A percentile compares a stretch with the other conserved stretches of the same genome.
Conservation (phyloP, 2,797 vertebrate genomes). For the Phrynocephalus forsythii region DNA sequence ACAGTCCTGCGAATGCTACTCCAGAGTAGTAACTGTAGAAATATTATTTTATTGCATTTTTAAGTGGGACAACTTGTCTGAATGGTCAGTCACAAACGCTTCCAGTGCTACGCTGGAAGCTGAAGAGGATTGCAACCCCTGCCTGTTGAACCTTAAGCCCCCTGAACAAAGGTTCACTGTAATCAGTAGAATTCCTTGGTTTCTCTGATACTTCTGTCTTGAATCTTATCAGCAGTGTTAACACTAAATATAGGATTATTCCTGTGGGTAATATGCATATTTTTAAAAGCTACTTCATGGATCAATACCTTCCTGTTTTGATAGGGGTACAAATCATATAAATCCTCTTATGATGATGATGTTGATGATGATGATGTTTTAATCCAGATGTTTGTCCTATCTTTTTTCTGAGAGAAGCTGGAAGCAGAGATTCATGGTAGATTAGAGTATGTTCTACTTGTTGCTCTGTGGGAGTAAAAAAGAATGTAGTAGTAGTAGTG, state of each 20-base stretch:
- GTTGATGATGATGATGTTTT: no score
- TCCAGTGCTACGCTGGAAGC: neutral
- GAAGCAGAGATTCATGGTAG: neutral
- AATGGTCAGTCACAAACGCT: neutral
- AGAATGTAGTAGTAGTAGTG: no score
- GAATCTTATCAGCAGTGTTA: neutral
- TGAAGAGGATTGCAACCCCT: no score
- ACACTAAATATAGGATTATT: neutral
- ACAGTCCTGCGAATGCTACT: neutral
- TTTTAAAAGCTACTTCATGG: neutral
- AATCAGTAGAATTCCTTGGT: neutral
- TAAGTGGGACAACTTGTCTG: neutral
- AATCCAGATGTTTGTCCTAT: neutral
- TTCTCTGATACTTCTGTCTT: neutral
- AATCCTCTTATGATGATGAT: neutral
- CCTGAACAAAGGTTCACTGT: neutral
- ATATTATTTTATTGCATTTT: constrained; percentile 20
- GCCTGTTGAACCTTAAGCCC: no score
- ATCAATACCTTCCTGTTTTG: neutral
- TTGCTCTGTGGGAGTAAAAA: neutral
- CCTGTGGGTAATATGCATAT: neutral
- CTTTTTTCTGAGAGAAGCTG: neutral
- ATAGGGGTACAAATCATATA: neutral
- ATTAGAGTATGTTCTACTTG: no score
- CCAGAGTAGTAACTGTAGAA: constrained; percentile 18